Percentiles rank a stretch among this genome's conserved stretches.
These are phyloP conservation scores for Aporrectodea caliginosa DNA, from an alignment of 1,140 invertebrate genomes.

Conservation along the genomic window DNA sequence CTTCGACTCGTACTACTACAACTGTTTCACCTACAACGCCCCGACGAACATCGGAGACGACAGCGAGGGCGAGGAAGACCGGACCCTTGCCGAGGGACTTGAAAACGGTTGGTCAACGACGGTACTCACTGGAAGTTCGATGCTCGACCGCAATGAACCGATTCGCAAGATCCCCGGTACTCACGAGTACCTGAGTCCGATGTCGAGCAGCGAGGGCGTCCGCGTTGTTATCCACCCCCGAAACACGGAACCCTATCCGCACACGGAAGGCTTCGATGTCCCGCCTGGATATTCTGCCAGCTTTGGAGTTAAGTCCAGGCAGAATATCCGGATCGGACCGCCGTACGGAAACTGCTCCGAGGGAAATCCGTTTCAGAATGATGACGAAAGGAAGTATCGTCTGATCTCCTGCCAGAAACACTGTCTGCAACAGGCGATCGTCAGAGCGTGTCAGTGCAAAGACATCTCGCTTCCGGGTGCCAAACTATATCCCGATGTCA, in stretches of 20 bases:
- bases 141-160: constrained; percentile 22
- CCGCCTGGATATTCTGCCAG: constrained; percentile 22
- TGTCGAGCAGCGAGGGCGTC: constrained; percentile 29
- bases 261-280: constrained; percentile 29
- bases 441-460: constrained; percentile 9
- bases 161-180: constrained; percentile 22
- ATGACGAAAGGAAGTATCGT: neutral
- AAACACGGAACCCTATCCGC: constrained; percentile 26
- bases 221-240: constrained; percentile 26
- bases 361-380: constrained; percentile 15
- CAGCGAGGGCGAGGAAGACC: neutral
- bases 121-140: constrained; percentile 20
- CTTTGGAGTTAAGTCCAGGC: constrained; percentile 20
- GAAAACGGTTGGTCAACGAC: constrained; percentile 27
- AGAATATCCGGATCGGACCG: constrained; percentile 24
- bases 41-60: neutral
- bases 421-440: constrained; percentile 19
- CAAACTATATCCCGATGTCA: constrained; percentile 13
- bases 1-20: constrained; percentile 31
- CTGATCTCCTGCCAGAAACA: constrained; percentile 26
- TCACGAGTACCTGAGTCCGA: constrained; percentile 24
- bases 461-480: constrained; percentile 29
- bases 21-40: constrained; percentile 26
- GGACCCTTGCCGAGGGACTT: constrained; percentile 14
- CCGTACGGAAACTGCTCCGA: constrained; percentile 26